A percentile compares a stretch with the other conserved stretches of the same genome.
Conservation (phyloP, 2,113 vertebrate genomes). For the Aplodontia rufa region DNA sequence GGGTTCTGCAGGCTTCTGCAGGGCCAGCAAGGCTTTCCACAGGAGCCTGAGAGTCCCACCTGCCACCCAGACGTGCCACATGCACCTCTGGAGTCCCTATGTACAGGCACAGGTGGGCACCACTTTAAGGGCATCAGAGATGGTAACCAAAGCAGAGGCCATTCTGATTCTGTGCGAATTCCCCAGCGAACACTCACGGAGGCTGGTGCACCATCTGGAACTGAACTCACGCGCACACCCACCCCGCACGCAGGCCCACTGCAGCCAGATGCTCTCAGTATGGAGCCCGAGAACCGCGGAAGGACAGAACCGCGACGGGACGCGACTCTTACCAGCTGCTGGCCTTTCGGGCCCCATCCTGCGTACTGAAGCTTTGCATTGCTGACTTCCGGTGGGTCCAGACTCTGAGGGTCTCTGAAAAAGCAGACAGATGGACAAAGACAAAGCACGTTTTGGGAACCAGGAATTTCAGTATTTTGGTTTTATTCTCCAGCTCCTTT, state of each 20-base stretch:
- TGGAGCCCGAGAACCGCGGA: background rate
- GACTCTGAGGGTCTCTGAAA: constrained; percentile 92
- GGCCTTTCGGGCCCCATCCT: constrained; percentile 96
- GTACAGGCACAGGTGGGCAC: accelerated
- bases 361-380: constrained; percentile 96
- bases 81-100: accelerated
- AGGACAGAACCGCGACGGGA: no score
- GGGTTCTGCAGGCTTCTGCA: no score
- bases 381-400: constrained; percentile 96
- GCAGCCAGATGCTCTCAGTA: accelerated
- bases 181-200: accelerated
- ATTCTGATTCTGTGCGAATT: background rate
- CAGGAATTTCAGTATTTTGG: background rate
- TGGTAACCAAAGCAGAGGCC: accelerated
- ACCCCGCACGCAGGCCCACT: accelerated
- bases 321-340: constrained; percentile 93
- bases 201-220: background rate
- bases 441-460: constrained; percentile 67
- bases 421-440: constrained; percentile 48
- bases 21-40: no score
- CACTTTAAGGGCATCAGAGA: accelerated
- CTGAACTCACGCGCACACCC: no score
- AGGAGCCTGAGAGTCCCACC: no score
- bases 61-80: no score
- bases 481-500: background rate